Evolutionary conservation across 2,797 vertebrate species (phyloP).

Genomic region (Sebastes nivosus): DNA sequence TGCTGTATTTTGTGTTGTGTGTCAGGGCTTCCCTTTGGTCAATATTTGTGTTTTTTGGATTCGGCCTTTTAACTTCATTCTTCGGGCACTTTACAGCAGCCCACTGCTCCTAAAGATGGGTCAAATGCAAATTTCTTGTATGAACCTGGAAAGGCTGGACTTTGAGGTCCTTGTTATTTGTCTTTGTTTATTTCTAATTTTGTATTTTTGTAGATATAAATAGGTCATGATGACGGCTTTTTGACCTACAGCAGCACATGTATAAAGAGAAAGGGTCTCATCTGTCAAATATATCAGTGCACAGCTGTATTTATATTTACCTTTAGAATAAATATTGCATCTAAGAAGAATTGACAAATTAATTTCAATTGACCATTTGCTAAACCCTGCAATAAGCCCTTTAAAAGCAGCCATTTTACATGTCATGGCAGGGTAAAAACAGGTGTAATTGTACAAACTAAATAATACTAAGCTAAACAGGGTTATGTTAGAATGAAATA

Average conservation of each 20-base stretch:
- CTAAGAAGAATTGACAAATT: background rate
- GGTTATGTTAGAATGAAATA: background rate
- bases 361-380: background rate
- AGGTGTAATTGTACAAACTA: background rate
- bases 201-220: background rate
- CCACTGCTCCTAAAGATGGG: too few relatives aligned
- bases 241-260: constrained; percentile 1
- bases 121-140: too few relatives aligned
- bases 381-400: background rate
- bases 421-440: too few relatives aligned
- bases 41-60: background rate
- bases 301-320: background rate
- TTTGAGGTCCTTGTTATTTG: background rate
- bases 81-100: too few relatives aligned
- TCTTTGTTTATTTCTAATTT: constrained; percentile 3
- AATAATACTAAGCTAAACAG: background rate
- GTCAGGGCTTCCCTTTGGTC: background rate
- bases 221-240: background rate
- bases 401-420: too few relatives aligned
- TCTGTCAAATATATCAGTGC: background rate
- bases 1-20: background rate
- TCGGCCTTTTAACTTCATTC: background rate
- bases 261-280: background rate
- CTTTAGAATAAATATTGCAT: background rate
- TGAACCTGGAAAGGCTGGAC: background rate